Evolutionary conservation across 2,113 vertebrate genomes (phyloP), one percentile per base, ranked within the genome.

Genomic region (Chionodraco myersi): DNA sequence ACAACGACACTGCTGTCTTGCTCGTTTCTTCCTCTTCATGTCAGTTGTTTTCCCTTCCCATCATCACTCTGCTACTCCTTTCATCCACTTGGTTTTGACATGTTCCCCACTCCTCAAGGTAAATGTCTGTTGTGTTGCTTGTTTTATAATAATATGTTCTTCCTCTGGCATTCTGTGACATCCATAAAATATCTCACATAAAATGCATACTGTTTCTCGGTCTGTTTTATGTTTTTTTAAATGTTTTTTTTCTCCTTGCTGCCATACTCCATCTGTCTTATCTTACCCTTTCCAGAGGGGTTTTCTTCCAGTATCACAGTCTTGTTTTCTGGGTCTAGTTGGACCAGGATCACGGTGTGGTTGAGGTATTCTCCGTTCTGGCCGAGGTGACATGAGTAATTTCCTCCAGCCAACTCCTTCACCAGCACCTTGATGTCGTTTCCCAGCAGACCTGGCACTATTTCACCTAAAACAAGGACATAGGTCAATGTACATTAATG

Each of bases 371-470:
- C 74, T 80, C 93, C 89, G 0, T 53, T 18, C 2, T 64, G 14
- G 3, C 72, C 12, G 18, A 79, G 79, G 83, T 95, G 93, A 78
- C 95, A 95, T 5, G 86, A 91, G 91, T 89, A 96, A 87, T 95
- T 95, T 36, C 94, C 94, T 48, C 92, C 95, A 0, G 72, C 26
- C 87, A 92, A 82, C 26, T 91, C 92, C 21, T 83, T 73, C 62
- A 95, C 90, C 2, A 45, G 36, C 1, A 92, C 91, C 0, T 0
- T 56, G n/a, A 95, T 80, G 7, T 62, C 30, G 71, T 94, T 94
- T 1, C 93, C 94, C 26, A 53, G 34, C 12, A 89, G 77, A 75
- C 69, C 0, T 5, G 82, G 79, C 0, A 52, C 8, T 0, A 88
- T 59, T 48, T 30, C 2, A 18, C 87, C 92, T 92, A 72, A 63